Conservation (phyloP, 1,140 invertebrate species). For the Drosophila melanica region DNA sequence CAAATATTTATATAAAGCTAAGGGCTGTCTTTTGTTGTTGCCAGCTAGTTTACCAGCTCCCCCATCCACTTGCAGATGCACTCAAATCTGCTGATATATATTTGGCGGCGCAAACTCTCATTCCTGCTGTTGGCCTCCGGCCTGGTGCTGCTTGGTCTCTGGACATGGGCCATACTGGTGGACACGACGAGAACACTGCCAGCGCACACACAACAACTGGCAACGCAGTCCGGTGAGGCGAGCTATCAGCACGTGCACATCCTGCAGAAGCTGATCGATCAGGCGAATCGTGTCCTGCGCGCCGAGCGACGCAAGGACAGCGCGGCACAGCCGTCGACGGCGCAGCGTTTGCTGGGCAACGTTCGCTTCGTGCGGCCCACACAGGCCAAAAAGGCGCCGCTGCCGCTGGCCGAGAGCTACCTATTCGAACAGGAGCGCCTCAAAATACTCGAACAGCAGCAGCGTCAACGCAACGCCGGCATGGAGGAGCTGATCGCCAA, state of each 20-base stretch:
- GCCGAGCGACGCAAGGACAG: conserved; percentile 69
- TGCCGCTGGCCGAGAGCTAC: conserved; percentile 65
- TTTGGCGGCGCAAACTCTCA: conserved; percentile 82
- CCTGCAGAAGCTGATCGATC: conserved; percentile 80
- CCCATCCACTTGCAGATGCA: conserved; percentile 67
- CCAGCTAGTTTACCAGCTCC: neutral
- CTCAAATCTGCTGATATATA: conserved; percentile 76
- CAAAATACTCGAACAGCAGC: conserved; percentile 79
- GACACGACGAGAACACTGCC: conserved; percentile 58
- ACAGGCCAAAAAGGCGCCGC: conserved; percentile 66
- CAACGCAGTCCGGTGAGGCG: conserved; percentile 25
- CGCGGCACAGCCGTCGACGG: conserved; percentile 25
- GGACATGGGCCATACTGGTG: conserved; percentile 79
- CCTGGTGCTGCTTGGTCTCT: conserved; percentile 68
- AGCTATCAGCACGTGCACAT: conserved; percentile 69
- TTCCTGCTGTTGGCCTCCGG: conserved; percentile 66
- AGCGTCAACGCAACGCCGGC: conserved; percentile 64
- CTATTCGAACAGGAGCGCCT: conserved; percentile 79
- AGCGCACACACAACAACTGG: conserved; percentile 6
- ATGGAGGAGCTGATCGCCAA: conserved; percentile 74
- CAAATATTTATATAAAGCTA: conserved; percentile 72
- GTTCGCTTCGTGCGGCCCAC: conserved; percentile 76
- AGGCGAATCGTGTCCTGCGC: conserved; percentile 76
- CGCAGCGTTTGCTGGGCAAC: conserved; percentile 54
- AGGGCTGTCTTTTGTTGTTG: conserved; percentile 20